Base-by-base conservation (phyloP, 2,888 invertebrate species). In the Myathropa florea region DNA sequence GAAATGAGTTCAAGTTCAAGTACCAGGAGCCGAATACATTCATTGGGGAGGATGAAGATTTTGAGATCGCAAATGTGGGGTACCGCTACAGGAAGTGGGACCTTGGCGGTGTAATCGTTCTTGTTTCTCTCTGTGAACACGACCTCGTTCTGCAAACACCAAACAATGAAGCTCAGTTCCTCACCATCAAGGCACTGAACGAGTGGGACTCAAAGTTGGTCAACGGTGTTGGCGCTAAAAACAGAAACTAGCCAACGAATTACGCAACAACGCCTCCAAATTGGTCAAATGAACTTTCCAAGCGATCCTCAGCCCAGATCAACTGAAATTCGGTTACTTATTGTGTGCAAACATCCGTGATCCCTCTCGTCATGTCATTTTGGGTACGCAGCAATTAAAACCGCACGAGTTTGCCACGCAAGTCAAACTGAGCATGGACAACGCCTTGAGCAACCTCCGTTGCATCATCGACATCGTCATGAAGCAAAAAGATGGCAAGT, bases 261-360 rank as follows among this genome's bases (percentile, higher is more conserved):
- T 99, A 88, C 95, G 99, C 89, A 99, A 99, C 93, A 99, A 99
- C 94, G 98, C 98, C n/a, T 99, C 98, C 94, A 99, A 99, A 93
- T 94, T 99, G 84, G 99, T 99, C 88, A 99, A 99, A 92, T 99
- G 99, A 99, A 99, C 99, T 0, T 97, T 98, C 0, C 97, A 97
- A 93, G 97, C 98, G 6, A 94, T 98, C 9, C 94, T 99, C 76
- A 98, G 99, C 36, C 98, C 98, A 4, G 98, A 99, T 94, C 98
- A 98, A 93, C 95, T 99, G 89, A 99, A 99, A 93, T 97, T 99
- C 93, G 99, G 99, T 90, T 99, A 99, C 93, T 99, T 99, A n/a
- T 99, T 99, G 1, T 96, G 99, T 85, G 95, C 96, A 3, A 97
- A 97, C 92, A 96, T 98, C 9, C 95, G 98, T 46, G 99, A 99